Evolutionary conservation across 2,888 invertebrate species (phyloP).

Genomic region (Mythimna pallens): DNA sequence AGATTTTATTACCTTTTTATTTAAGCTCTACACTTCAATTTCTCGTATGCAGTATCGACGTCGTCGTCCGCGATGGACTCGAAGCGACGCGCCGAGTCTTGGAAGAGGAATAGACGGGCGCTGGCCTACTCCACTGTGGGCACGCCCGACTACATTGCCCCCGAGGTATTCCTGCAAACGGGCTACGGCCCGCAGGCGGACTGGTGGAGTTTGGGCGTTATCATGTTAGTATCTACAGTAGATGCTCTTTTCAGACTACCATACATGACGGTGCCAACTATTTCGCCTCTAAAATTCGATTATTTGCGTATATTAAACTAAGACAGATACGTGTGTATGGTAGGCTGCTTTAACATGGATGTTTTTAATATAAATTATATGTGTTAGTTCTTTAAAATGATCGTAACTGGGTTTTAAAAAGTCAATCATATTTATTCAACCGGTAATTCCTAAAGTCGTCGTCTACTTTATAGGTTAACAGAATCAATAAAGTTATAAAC

Average conservation of each 20-base stretch:
- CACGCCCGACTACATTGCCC: constrained; percentile 99
- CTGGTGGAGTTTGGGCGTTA: constrained; percentile 99
- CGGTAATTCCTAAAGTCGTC: not conserved
- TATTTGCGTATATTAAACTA: not conserved
- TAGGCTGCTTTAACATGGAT: constrained; percentile 15
- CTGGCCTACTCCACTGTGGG: constrained; percentile 98
- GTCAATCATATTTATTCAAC: not conserved
- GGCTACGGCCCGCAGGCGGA: constrained; percentile 99
- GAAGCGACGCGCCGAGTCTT: constrained; percentile 99
- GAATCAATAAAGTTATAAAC: not conserved
- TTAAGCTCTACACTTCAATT: constrained; percentile 58
- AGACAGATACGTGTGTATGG: not conserved
- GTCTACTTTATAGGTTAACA: not conserved
- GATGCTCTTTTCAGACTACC: not conserved
- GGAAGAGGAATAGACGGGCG: constrained; percentile 99
- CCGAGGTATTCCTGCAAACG: constrained; percentile 99
- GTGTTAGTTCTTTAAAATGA: not conserved
- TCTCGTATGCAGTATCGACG: constrained; percentile 81
- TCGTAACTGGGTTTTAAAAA: not conserved
- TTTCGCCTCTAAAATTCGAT: not conserved
- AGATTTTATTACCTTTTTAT: constrained; percentile 50
- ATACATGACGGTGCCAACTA: constrained; percentile 10
- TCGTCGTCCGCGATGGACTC: constrained; percentile 96
- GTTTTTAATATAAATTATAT: not conserved
- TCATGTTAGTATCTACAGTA: constrained; percentile 93